A percentile compares a stretch with the other conserved stretches of the same genome.
Evolutionary conservation across 2,113 vertebrate species (phyloP).

Genomic region (Erythrocercus mccallii): DNA sequence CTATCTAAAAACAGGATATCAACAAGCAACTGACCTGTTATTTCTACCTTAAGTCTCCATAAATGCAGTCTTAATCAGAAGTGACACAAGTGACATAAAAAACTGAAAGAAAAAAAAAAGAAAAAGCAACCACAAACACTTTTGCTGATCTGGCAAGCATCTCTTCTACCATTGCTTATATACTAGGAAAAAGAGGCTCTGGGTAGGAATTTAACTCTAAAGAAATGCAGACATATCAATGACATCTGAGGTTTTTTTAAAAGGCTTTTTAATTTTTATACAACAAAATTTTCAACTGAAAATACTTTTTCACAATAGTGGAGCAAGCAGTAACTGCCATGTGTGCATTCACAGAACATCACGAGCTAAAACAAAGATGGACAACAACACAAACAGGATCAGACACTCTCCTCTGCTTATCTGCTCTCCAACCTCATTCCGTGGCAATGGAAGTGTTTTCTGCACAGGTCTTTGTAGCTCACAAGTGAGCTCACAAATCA

Average conservation of each 20-base stretch:
- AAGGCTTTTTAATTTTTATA: slow-evolving; percentile 16
- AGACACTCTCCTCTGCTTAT: not conserved
- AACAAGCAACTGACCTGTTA: not conserved
- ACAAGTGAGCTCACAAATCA: not conserved
- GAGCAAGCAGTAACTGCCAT: slow-evolving; percentile 27
- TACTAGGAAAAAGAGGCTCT: not conserved
- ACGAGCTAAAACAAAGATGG: not conserved
- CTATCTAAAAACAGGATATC: not conserved
- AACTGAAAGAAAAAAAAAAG: not conserved
- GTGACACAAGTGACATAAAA: not conserved
- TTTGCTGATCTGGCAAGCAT: not conserved
- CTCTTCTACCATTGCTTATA: not conserved
- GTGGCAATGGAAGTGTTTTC: not conserved
- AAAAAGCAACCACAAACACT: not conserved
- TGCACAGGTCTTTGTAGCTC: not conserved
- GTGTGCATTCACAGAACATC: not conserved
- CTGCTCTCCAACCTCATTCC: not conserved
- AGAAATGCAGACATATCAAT: not conserved
- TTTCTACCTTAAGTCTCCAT: not conserved
- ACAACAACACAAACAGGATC: not conserved
- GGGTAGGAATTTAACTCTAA: not conserved
- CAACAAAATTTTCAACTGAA: slow-evolving; percentile 35
- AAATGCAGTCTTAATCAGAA: not conserved
- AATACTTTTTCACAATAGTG: slow-evolving; percentile 31
- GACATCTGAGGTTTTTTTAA: not conserved